These are phyloP conservation scores for Rotaria magnacalcarata DNA, from an alignment of 2,888 invertebrate species.

Conservation along the genomic window DNA sequence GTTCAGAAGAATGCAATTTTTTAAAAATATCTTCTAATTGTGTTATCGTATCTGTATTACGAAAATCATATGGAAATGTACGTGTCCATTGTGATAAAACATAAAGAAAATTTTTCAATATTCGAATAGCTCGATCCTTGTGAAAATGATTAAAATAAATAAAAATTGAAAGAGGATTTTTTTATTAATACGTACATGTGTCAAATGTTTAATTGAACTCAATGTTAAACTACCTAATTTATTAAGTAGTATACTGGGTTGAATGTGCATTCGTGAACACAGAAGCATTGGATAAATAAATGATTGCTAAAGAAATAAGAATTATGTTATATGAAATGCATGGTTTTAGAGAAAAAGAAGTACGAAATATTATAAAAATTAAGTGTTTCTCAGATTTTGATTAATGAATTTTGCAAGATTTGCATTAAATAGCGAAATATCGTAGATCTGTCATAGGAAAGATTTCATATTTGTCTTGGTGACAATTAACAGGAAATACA, in stretches of 20 bases:
- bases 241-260: neutral
- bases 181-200: neutral
- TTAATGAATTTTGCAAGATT: no score
- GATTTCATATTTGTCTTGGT: no score
- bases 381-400: no score
- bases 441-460: no score
- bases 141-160: neutral
- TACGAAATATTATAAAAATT: neutral
- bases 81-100: slow-evolving; percentile 40
- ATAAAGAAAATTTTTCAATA: slow-evolving; percentile 25
- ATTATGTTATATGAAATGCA: neutral
- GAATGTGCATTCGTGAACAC: slow-evolving; percentile 24
- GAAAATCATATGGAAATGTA: slow-evolving; percentile 43
- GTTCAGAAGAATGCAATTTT: neutral
- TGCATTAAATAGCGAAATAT: no score
- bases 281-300: neutral
- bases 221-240: neutral
- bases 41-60: slow-evolving; percentile 17
- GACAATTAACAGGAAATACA: no score
- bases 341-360: neutral
- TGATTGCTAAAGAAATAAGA: neutral
- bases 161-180: neutral
- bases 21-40: neutral
- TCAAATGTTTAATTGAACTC: neutral
- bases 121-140: neutral